Conservation (phyloP, 1,140 invertebrate species). For the Conopomorpha cramerella region DNA sequence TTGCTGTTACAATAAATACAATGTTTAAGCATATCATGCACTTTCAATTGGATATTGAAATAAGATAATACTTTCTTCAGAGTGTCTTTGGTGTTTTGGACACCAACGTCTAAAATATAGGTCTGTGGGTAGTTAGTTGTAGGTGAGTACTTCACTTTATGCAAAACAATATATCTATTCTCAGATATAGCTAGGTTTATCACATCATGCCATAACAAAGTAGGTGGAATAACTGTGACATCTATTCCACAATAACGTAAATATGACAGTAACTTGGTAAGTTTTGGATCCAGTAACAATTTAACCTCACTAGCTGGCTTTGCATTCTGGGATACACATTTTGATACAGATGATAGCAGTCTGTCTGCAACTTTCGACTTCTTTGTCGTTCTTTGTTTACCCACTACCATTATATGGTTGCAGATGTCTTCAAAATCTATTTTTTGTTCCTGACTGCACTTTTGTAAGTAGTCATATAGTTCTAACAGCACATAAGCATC, state of each 20-base stretch:
- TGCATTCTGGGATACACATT: no score
- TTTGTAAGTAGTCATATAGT: conserved; percentile 68
- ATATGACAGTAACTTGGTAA: conserved; percentile 26
- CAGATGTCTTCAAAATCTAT: conserved; percentile 68
- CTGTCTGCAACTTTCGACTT: conserved; percentile 30
- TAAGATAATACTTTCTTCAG: conserved; percentile 24
- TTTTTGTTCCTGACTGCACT: conserved; percentile 49
- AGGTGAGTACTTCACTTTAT: conserved; percentile 31
- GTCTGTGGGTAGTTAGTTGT: conserved; percentile 27
- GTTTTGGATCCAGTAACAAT: conserved; percentile 26
- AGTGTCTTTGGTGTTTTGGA: conserved; percentile 22
- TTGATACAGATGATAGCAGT: conserved; percentile 11
- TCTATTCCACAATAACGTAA: conserved; percentile 46
- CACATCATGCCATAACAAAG: conserved; percentile 38
- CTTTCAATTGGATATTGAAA: conserved; percentile 26
- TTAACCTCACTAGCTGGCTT: conserved; percentile 23
- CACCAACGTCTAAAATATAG: conserved; percentile 32
- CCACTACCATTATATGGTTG: conserved; percentile 55
- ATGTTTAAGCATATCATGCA: conserved; percentile 24
- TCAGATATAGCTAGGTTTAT: conserved; percentile 35
- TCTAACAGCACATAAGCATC: conserved; percentile 82
- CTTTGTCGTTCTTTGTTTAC: conserved; percentile 45
- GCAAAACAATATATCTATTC: conserved; percentile 26
- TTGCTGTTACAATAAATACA: conserved; percentile 39
- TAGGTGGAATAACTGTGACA: conserved; percentile 16